Evolutionary conservation across 2,797 vertebrate species (phyloP).

Genomic region (Scolopax bukidnonensis): DNA sequence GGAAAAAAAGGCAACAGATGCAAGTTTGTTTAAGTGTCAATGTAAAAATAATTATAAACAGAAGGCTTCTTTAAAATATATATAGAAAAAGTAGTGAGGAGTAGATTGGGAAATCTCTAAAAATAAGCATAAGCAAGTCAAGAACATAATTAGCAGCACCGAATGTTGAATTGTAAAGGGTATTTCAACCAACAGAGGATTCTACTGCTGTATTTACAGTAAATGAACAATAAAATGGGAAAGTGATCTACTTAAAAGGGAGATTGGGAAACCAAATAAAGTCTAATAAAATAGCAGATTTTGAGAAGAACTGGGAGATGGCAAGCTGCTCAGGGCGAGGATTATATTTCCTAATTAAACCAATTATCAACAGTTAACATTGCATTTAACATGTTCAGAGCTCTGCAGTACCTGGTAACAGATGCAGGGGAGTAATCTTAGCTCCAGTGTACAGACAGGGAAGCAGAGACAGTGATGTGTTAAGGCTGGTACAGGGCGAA

Average conservation of each 20-base stretch:
- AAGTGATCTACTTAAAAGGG: background rate
- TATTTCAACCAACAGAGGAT: conserved; percentile 10
- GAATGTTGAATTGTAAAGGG: background rate
- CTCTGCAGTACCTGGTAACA: background rate
- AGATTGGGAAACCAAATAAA: background rate
- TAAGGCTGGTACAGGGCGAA: background rate
- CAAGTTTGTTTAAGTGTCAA: conserved; percentile 50
- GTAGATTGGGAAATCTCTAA: conserved; percentile 31
- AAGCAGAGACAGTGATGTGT: background rate
- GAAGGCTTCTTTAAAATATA: conserved; percentile 49
- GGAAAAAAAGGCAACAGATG: conserved; percentile 52
- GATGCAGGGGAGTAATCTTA: background rate
- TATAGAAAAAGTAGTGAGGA: background rate
- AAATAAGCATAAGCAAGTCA: conserved; percentile 39
- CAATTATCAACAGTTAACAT: background rate
- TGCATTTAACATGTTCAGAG: background rate
- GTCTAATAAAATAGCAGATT: background rate
- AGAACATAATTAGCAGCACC: conserved; percentile 11
- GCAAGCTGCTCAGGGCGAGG: background rate
- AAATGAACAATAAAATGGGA: background rate
- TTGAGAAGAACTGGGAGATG: background rate
- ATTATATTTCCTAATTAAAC: conserved; percentile 17
- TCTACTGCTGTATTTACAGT: background rate
- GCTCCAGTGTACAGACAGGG: background rate
- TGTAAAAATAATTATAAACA: conserved; percentile 69